Evolutionary conservation across 2,113 vertebrate genomes (phyloP), one percentile per base, ranked within the genome.

Genomic region (Neolamprologus cancellatus): DNA sequence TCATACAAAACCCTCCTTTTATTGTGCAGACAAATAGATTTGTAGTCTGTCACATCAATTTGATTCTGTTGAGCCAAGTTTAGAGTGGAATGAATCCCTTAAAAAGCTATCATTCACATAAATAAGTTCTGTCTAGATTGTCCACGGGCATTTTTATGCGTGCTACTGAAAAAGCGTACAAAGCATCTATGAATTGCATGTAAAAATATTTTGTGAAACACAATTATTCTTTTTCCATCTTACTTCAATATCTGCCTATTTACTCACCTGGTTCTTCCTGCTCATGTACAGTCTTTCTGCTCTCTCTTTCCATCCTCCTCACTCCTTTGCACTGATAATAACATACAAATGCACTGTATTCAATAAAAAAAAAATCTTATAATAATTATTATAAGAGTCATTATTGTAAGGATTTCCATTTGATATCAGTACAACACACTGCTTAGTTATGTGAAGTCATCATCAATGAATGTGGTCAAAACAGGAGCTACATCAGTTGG

Each of bases 131-230:
- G 59, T 36, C 32, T 36, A 36, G 32, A 64, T 0, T 20, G 59
- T 36, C 59, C 59, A 64, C 2, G 6, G 30, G 6, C 59, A 8
- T 36, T 64, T 64, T 36, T 64, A 36, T 0, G 0, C 1, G 0
- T 64, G 32, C 32, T n/a, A 36, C 18, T 64, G 18, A 36, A 64
- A 64, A 64, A 13, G 32, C 10, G 1, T 13, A 64, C 32, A 36
- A 64, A 20, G 17, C 59, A 64, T 64, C 32, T 36, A 13, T 64
- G 32, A 64, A 64, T 64, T 64, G 18, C 18, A 36, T 64, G 10
- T 64, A 64, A 20, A 64, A 64, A 64, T 64, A 64, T 64, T 64
- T 36, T 64, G 32, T 64, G 59, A 64, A 36, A 20, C 59, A 64
- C 32, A 20, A 36, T 64, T 64, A 36, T 64, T 13, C 32, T 64